A percentile compares a stretch with the other conserved stretches of the same genome.
phyloP scores from a whole-genome alignment of 2,797 vertebrate genomes.

The Meriones psammophilus region DNA sequence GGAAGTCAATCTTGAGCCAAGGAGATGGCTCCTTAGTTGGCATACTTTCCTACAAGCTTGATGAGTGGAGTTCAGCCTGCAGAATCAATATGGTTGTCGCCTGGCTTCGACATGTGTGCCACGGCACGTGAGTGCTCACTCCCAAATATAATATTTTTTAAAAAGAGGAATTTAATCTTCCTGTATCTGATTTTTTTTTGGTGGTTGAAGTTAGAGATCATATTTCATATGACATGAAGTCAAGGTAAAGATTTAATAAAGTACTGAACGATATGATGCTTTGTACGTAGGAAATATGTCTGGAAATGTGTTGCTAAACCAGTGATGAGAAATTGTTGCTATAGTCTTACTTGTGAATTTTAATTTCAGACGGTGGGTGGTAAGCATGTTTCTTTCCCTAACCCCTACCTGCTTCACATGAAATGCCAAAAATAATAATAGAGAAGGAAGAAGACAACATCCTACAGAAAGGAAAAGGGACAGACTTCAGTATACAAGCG shows the following conservation, averaged over 20 bases:
- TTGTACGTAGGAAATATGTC: background rate
- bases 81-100: background rate
- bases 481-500: background rate
- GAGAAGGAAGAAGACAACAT: conserved; percentile 15
- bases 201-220: conserved; percentile 54
- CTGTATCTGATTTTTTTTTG: conserved; percentile 41
- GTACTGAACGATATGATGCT: background rate
- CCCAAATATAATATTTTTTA: background rate
- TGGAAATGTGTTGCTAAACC: conserved; percentile 15
- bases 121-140: background rate
- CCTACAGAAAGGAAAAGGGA: background rate
- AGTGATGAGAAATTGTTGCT: conserved; percentile 20
- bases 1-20: background rate
- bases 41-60: background rate
- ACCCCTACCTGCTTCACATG: background rate
- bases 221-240: conserved; percentile 35
- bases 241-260: conserved; percentile 35
- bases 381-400: background rate
- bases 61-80: background rate
- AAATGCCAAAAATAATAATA: background rate
- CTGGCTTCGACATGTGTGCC: background rate
- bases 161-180: conserved; percentile 31
- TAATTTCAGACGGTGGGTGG: background rate
- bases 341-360: conserved; percentile 21
- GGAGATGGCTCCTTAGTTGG: background rate